Conservation (phyloP, 2,797 vertebrate genomes). For the Hyperoplus lanceolatus region DNA sequence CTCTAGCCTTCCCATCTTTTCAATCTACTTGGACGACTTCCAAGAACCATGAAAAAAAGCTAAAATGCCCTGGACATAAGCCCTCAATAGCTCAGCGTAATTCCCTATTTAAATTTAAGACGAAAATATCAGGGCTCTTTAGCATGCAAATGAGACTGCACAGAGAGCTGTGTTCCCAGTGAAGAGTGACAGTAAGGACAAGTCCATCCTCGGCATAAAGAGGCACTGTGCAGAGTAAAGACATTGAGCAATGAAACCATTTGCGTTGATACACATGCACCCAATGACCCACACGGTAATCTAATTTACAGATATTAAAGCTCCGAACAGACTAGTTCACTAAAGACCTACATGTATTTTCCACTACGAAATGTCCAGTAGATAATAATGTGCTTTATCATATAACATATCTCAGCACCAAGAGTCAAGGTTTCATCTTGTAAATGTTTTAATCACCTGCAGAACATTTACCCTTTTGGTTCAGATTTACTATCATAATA, state of each 20-base stretch:
- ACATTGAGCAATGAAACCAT: conserved; percentile 40
- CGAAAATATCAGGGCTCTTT: conserved; percentile 84
- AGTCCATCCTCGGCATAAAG: conserved; percentile 75
- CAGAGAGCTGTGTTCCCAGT: conserved; percentile 66
- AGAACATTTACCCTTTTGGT: conserved; percentile 63
- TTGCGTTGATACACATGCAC: conserved; percentile 36
- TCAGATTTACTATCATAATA: conserved; percentile 56
- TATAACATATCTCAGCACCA: conserved; percentile 67
- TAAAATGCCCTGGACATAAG: conserved; percentile 82
- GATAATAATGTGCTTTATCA: conserved; percentile 70
- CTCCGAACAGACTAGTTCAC: not conserved
- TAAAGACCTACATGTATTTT: conserved; percentile 22
- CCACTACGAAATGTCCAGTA: conserved; percentile 21
- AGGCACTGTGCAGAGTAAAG: conserved; percentile 61
- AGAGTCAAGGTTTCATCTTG: conserved; percentile 76
- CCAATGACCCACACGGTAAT: conserved; percentile 28
- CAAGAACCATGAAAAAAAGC: conserved; percentile 76
- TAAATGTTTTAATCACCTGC: conserved; percentile 82
- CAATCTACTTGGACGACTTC: conserved; percentile 79
- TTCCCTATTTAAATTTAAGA: conserved; percentile 84
- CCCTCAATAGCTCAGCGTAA: conserved; percentile 80
- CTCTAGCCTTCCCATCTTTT: conserved; percentile 81
- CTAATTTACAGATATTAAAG: conserved; percentile 29
- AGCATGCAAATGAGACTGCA: conserved; percentile 81
- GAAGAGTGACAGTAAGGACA: conserved; percentile 64